These are phyloP conservation scores for Actinernus sp. DNA, from an alignment of 92 coral and sea anemone genomes.

Conservation along the genomic window DNA sequence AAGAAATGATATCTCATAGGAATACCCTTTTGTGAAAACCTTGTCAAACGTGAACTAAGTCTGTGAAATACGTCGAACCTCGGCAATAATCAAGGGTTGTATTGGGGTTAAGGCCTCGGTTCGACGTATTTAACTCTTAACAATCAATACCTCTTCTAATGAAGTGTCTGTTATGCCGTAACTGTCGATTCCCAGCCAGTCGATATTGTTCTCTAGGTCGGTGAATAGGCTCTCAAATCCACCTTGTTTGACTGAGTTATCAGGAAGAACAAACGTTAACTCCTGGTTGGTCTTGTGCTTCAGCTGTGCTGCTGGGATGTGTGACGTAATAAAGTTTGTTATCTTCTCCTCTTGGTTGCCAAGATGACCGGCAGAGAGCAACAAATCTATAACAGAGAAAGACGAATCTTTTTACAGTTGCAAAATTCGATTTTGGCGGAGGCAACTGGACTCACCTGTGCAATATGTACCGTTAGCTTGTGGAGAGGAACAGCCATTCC, in stretches of 20 bases:
- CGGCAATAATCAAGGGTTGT: too few species aligned
- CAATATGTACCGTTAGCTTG: too few species aligned
- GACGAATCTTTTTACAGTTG: neutral
- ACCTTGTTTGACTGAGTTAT: slow-evolving; percentile 87
- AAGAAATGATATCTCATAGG: too few species aligned
- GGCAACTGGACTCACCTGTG: too few species aligned
- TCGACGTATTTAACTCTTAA: neutral
- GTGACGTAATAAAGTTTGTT: slow-evolving; percentile 74
- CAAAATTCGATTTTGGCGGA: too few species aligned
- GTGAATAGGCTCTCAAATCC: slow-evolving; percentile 86
- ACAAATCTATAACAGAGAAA: neutral
- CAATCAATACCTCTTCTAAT: slow-evolving; percentile 87
- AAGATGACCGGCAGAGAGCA: neutral
- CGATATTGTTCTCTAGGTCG: slow-evolving; percentile 79
- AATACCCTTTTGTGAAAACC: too few species aligned
- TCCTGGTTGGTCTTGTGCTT: slow-evolving; percentile 89
- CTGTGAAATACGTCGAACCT: too few species aligned
- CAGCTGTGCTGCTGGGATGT: slow-evolving; percentile 85
- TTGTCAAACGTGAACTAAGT: too few species aligned
- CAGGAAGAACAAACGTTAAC: slow-evolving; percentile 90
- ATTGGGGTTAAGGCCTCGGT: too few species aligned
- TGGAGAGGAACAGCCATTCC: neutral
- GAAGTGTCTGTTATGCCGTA: slow-evolving; percentile 91
- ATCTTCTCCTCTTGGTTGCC: slow-evolving; percentile 60
- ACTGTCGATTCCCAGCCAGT: slow-evolving; percentile 85